Percentiles rank a stretch among this genome's conserved stretches.
Conservation (phyloP, 2,888 invertebrate species). For the Platycnemis pennipes region DNA sequence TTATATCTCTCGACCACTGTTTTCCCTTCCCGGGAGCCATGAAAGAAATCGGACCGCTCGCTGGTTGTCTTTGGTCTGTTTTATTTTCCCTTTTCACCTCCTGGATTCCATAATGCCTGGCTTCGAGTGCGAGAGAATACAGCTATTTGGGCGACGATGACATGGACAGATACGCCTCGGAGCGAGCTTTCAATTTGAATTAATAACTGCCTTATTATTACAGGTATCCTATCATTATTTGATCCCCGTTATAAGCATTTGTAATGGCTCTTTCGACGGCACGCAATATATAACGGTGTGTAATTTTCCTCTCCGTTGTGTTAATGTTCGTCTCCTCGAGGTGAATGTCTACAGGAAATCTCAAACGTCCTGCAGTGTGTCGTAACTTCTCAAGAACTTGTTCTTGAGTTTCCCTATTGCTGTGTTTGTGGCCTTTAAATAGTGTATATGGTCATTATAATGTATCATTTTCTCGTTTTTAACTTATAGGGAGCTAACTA, state of each 20-base stretch:
- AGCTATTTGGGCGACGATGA: conserved; percentile 52
- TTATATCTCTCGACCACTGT: neutral
- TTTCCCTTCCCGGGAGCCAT: conserved; percentile 33
- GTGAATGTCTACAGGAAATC: neutral
- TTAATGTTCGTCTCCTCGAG: neutral
- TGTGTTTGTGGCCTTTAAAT: neutral
- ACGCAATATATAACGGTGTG: neutral
- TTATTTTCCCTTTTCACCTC: neutral
- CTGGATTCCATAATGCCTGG: conserved; percentile 39
- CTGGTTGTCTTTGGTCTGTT: conserved; percentile 16
- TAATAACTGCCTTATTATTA: conserved; percentile 52
- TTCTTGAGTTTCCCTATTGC: neutral
- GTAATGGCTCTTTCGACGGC: neutral
- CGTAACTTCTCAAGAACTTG: neutral
- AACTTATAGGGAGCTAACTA: too few species aligned
- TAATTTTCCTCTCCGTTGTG: neutral
- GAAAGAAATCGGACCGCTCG: neutral
- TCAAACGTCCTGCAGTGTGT: neutral
- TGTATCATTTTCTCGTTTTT: too few species aligned
- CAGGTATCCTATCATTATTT: conserved; percentile 48
- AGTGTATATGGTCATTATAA: too few species aligned
- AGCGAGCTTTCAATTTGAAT: conserved; percentile 60
- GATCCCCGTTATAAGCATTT: neutral
- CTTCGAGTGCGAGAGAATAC: conserved; percentile 33
- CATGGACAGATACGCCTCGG: conserved; percentile 23